Evolutionary conservation across 1,140 invertebrate species (phyloP).

Genomic region (Hyphantria cunea): DNA sequence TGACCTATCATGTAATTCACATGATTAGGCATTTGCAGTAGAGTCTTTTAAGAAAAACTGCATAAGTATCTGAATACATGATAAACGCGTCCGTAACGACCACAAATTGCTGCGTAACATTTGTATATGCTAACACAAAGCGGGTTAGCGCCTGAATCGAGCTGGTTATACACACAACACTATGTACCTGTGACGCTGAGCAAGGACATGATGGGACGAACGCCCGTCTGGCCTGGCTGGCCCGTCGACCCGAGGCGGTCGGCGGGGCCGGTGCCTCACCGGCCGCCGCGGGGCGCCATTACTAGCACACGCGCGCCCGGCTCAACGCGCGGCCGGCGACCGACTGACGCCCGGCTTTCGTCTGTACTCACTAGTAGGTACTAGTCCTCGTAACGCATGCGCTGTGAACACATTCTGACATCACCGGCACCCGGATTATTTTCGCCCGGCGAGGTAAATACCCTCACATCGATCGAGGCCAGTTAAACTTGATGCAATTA

Average conservation of each 20-base stretch:
- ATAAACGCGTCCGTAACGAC: conserved; percentile 52
- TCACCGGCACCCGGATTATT: conserved; percentile 77
- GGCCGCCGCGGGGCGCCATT: conserved; percentile 75
- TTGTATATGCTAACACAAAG: conserved; percentile 43
- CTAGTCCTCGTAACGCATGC: conserved; percentile 51
- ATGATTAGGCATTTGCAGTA: not conserved
- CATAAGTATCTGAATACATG: conserved; percentile 38
- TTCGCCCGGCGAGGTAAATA: conserved; percentile 80
- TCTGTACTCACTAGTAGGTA: conserved; percentile 28
- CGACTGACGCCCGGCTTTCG: conserved; percentile 68
- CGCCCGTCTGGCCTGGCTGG: conserved; percentile 62
- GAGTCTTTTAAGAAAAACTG: conserved; percentile 15
- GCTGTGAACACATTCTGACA: conserved; percentile 65
- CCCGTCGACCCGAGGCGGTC: conserved; percentile 76
- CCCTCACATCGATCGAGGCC: conserved; percentile 78
- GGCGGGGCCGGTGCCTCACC: conserved; percentile 75
- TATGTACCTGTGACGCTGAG: conserved; percentile 80
- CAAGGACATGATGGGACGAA: conserved; percentile 78
- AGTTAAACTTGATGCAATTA: conserved; percentile 80
- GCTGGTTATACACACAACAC: conserved; percentile 37
- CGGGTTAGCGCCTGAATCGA: conserved; percentile 24
- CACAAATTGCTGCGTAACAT: conserved; percentile 50
- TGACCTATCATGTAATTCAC: conserved; percentile 4
- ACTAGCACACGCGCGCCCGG: conserved; percentile 70
- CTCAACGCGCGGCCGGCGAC: conserved; percentile 73